Evolutionary conservation across 2,797 vertebrate species (phyloP), one percentile per base, ranked within the genome.

Genomic region (Paramormyrops hopkinsi): DNA sequence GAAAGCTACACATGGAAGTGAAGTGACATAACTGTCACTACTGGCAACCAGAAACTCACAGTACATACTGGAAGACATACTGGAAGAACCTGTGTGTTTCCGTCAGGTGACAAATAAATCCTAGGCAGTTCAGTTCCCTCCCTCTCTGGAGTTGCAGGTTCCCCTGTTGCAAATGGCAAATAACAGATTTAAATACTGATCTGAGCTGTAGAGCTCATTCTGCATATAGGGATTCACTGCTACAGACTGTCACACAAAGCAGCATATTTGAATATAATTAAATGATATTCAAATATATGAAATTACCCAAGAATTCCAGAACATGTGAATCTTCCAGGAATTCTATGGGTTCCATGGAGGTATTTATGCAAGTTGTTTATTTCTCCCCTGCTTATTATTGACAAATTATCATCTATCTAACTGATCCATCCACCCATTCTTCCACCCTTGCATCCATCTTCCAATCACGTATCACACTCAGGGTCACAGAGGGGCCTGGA

Each of bases 241-340:
- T 29, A 85, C 48, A 85, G 48, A 85, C 19, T 46, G 41, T 22
- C 41, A 46, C 41, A 3, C 33, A 8, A 79, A 79, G 73, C 37
- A 44, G 37, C 41, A 79, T 7, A 8, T 79, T 44, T 79, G 3
- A 51, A 29, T 22, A 83, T 83, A 44, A 83, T 83, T 46, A 46
- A 83, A 83, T 48, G 44, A 83, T 83, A 46, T 82, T 82, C 76
- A 82, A 82, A 82, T 82, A 83, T 44, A 83, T 48, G 17, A 83
- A 11, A 83, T 44, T 73, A 73, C 12, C 17, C 41, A n/a, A 8
- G 37, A 48, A 48, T 11, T 44, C 41, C 44, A 48, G 44, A 48
- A 44, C 79, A 37, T 37, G 11, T 73, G 14, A 76, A 76, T 76
- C 69, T 76, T 76, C 69, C 19, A 76, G 12, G 33, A 76, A 76